phyloP scores from a whole-genome alignment of 2,888 invertebrate genomes.

The Yponomeuta cagnagella region DNA sequence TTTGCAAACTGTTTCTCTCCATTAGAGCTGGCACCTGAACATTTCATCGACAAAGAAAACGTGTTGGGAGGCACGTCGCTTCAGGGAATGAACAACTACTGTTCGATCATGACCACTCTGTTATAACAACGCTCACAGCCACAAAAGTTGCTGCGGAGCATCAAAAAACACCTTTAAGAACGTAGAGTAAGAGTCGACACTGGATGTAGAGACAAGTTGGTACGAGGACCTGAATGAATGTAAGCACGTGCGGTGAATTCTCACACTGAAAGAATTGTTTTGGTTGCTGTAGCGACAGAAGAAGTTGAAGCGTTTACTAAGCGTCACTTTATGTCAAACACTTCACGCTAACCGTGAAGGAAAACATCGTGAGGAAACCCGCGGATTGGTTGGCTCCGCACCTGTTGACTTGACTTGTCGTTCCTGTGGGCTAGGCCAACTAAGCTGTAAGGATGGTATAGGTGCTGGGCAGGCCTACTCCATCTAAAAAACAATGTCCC shows the following conservation, averaged over 20 bases:
- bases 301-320: background rate
- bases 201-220: background rate
- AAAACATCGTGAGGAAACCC: too few species aligned
- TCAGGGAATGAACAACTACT: conserved; percentile 24
- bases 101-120: conserved; percentile 17
- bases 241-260: background rate
- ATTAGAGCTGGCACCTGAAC: background rate
- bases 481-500: too few species aligned
- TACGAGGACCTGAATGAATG: background rate
- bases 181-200: background rate
- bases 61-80: conserved; percentile 34
- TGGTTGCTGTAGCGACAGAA: background rate
- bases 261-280: background rate
- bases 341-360: too few species aligned
- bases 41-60: conserved; percentile 20
- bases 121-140: background rate
- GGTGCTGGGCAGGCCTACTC: too few species aligned
- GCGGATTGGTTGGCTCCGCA: too few species aligned
- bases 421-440: too few species aligned
- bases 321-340: background rate
- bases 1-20: too few species aligned
- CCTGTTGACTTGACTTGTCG: too few species aligned
- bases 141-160: background rate
- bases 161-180: background rate
- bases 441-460: too few species aligned